phyloP scores from a whole-genome alignment of 37 sponge, comb jelly and placozoan genomes.

The Chondrosia reniformis region DNA sequence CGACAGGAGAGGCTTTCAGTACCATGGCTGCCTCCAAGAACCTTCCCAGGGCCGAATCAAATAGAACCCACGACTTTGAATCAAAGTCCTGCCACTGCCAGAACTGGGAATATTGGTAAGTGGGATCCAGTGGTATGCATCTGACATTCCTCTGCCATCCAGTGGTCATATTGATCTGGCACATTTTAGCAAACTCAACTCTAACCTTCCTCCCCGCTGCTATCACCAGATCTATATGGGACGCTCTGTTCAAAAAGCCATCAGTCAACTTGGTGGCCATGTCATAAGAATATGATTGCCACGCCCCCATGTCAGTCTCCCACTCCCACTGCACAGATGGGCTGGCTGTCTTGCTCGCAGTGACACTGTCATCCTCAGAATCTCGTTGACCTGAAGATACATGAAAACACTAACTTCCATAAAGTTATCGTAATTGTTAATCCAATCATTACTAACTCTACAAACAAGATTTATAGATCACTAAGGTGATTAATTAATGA shows the following conservation, averaged over 20 bases:
- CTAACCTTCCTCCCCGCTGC: slow-evolving; percentile 25
- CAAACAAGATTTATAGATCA: too few species aligned
- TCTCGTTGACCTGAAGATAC: too few species aligned
- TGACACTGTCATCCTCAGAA: too few species aligned
- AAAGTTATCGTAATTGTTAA: too few species aligned
- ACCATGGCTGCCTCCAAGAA: slow-evolving; percentile 41
- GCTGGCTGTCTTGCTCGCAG: background rate
- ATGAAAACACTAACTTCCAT: too few species aligned
- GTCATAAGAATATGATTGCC: slow-evolving; percentile 33
- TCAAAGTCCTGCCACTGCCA: slow-evolving; percentile 69
- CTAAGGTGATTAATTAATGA: too few species aligned
- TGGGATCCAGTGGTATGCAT: slow-evolving; percentile 2
- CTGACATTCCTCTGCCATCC: slow-evolving; percentile 62
- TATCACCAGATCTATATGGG: slow-evolving; percentile 13
- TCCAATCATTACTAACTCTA: too few species aligned
- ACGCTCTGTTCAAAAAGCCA: slow-evolving; percentile 12
- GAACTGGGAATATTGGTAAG: background rate
- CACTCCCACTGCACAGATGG: slow-evolving; percentile 56
- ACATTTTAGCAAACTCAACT: slow-evolving; percentile 47
- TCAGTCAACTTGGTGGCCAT: slow-evolving; percentile 21
- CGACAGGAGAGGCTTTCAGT: background rate
- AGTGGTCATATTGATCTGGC: slow-evolving; percentile 52
- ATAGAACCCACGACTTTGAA: slow-evolving; percentile 27
- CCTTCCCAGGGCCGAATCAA: background rate
- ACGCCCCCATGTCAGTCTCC: slow-evolving; percentile 48